Conservation (phyloP, 1,140 invertebrate species). For the Zophobas morio region DNA sequence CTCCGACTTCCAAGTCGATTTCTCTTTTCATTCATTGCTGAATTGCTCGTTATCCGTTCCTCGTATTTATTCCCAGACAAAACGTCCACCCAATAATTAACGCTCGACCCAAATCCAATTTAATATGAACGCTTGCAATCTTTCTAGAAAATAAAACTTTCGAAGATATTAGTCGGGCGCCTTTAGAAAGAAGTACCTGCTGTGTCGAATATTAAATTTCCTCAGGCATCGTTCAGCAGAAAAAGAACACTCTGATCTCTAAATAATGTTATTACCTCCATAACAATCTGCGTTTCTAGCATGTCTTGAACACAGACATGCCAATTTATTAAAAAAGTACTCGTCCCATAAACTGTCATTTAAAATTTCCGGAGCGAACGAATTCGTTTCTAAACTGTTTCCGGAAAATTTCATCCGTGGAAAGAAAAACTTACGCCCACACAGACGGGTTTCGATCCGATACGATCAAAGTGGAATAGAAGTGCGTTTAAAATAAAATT, state of each 20-base stretch:
- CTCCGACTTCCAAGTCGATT: no score
- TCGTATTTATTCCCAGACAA: not conserved
- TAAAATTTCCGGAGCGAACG: constrained; percentile 24
- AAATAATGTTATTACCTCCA: constrained; percentile 15
- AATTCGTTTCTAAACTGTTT: constrained; percentile 11
- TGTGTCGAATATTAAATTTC: constrained; percentile 25
- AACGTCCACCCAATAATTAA: not conserved
- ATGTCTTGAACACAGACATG: not conserved
- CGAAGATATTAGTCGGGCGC: not conserved
- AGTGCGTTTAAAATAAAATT: not conserved
- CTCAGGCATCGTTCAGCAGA: not conserved
- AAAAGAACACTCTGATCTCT: not conserved
- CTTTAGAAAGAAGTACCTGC: constrained; percentile 16
- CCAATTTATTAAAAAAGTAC: constrained; percentile 5
- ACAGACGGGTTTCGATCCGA: not conserved
- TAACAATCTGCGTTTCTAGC: not conserved
- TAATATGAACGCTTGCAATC: no score
- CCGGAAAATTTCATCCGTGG: not conserved
- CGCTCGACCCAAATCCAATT: not conserved
- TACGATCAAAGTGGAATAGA: not conserved
- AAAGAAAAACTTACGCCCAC: not conserved
- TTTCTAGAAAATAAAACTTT: not conserved
- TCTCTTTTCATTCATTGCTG: no score
- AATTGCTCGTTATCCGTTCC: not conserved
- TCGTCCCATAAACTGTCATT: constrained; percentile 12